A percentile compares a stretch with the other conserved stretches of the same genome.
Evolutionary conservation across 1,140 invertebrate genomes (phyloP).

Genomic region (Temnothorax curvispinosus): DNA sequence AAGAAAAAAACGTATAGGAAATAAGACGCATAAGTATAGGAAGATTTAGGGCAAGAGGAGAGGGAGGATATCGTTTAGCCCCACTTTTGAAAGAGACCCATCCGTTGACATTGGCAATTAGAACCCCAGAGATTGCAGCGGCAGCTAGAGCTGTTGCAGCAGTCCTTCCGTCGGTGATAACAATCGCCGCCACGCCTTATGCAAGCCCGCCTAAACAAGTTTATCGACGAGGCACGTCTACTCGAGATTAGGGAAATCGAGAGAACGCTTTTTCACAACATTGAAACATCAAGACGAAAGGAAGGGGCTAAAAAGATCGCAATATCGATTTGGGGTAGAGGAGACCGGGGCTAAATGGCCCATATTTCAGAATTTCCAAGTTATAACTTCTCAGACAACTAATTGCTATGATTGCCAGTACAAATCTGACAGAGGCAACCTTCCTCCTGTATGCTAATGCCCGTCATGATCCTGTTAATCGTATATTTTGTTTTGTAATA

Average conservation of each 20-base stretch:
- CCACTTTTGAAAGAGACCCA: constrained; percentile 96
- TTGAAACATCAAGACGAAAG: constrained; percentile 73
- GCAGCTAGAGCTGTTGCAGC: constrained; percentile 94
- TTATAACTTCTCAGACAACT: too few relatives aligned
- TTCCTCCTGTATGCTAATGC: too few relatives aligned
- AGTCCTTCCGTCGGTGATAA: constrained; percentile 94
- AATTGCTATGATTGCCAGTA: too few relatives aligned
- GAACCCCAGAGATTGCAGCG: constrained; percentile 96
- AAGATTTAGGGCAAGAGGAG: neutral
- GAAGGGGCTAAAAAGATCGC: neutral
- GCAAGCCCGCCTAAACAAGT: constrained; percentile 95
- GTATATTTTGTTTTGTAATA: too few relatives aligned
- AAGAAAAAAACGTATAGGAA: neutral
- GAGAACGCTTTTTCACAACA: constrained; percentile 78
- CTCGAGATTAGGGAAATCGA: constrained; percentile 86
- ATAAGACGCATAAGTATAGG: neutral
- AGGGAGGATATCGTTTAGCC: constrained; percentile 86
- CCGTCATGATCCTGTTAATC: too few relatives aligned
- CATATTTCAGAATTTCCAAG: too few relatives aligned
- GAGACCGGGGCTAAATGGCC: too few relatives aligned
- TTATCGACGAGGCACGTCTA: constrained; percentile 94
- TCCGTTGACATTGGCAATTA: constrained; percentile 95
- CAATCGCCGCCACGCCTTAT: constrained; percentile 92
- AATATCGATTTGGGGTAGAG: neutral
- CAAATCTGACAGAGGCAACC: too few relatives aligned